Evolutionary conservation across 2,113 vertebrate genomes (phyloP).

Genomic region (Mormyrus lacerda): DNA sequence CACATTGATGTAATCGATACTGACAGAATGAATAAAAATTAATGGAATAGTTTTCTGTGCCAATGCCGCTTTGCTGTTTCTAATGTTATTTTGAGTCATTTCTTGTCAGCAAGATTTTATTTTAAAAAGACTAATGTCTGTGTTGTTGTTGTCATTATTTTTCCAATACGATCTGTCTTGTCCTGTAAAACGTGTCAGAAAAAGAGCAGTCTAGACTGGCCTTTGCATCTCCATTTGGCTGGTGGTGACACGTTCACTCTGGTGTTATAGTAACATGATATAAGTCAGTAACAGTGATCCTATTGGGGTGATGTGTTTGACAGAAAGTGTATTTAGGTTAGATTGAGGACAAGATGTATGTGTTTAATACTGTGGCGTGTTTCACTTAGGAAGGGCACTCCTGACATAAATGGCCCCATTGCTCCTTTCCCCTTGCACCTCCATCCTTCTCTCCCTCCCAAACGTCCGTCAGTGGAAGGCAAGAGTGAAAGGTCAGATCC

Average conservation of each 20-base stretch:
- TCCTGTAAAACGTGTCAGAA: not conserved
- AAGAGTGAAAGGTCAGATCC: slow-evolving; percentile 35
- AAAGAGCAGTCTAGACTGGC: not conserved
- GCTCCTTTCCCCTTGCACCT: slow-evolving; percentile 57
- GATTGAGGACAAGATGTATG: not conserved
- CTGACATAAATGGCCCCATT: slow-evolving; percentile 55
- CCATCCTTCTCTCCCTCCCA: slow-evolving; percentile 49
- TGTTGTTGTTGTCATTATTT: not conserved
- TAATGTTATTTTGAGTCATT: not conserved
- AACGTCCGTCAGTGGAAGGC: slow-evolving; percentile 27
- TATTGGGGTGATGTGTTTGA: not conserved
- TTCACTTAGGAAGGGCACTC: slow-evolving; percentile 56
- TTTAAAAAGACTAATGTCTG: not conserved
- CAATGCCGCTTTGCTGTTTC: too few relatives aligned
- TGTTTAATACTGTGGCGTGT: slow-evolving; percentile 19
- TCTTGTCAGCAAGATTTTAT: not conserved
- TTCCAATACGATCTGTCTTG: not conserved
- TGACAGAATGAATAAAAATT: not conserved
- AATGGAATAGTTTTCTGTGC: not conserved
- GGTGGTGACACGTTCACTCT: not conserved
- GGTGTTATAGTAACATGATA: not conserved
- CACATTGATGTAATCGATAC: not conserved
- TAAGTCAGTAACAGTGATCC: not conserved
- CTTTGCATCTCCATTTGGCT: not conserved
- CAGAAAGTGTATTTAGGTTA: not conserved